Conservation (phyloP, 37 sponge, comb jelly and placozoan genomes). For the Halichondria panicea region DNA sequence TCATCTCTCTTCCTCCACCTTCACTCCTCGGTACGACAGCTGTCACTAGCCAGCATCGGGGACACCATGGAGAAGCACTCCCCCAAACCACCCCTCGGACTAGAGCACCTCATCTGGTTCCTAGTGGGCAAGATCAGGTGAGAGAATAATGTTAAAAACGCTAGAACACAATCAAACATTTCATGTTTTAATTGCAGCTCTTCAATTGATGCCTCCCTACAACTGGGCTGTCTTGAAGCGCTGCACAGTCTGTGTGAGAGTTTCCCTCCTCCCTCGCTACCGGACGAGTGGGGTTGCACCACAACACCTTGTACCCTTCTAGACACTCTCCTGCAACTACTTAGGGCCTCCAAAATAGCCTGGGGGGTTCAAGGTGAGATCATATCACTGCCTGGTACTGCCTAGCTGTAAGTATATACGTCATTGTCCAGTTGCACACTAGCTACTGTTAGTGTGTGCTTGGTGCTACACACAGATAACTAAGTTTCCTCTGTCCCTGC, state of each 20-base stretch:
- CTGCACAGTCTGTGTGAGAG: slow-evolving; percentile 30
- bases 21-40: not conserved
- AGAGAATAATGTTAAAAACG: not conserved
- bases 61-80: slow-evolving; percentile 4
- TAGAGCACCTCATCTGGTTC: slow-evolving; percentile 43
- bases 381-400: too few species aligned
- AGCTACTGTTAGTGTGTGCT: not conserved
- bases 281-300: slow-evolving; percentile 50
- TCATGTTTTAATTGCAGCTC: slow-evolving; percentile 12
- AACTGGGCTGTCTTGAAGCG: slow-evolving; percentile 63
- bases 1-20: slow-evolving; percentile 19
- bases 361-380: slow-evolving; percentile 49
- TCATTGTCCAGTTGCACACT: not conserved
- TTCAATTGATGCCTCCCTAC: slow-evolving; percentile 20
- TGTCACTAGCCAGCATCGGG: slow-evolving; percentile 43
- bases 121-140: slow-evolving; percentile 34
- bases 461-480: too few species aligned
- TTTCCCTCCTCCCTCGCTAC: slow-evolving; percentile 60
- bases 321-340: slow-evolving; percentile 6
- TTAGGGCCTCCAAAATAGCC: slow-evolving; percentile 24
- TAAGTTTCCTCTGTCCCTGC: not conserved
- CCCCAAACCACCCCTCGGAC: slow-evolving; percentile 21
- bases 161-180: not conserved
- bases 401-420: not conserved
- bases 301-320: slow-evolving; percentile 7